A percentile compares a stretch with the other conserved stretches of the same genome.
phyloP scores from a whole-genome alignment of 2,797 vertebrate genomes.

The Ficedula albicollis region DNA sequence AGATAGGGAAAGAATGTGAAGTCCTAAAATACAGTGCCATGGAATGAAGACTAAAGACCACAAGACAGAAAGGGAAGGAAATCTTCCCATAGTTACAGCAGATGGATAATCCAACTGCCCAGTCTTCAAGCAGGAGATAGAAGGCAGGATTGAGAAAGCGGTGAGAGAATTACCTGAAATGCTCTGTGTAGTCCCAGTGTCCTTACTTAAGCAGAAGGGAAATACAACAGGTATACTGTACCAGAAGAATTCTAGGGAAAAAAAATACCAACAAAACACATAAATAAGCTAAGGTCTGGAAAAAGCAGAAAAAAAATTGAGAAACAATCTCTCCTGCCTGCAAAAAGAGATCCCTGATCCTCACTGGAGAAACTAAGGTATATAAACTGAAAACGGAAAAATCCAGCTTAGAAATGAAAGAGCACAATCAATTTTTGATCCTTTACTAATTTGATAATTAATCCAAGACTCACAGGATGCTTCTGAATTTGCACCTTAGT shows the following conservation, averaged over 20 bases:
- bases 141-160: not conserved
- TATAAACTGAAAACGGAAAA: not conserved
- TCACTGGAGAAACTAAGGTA: not conserved
- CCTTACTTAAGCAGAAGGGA: not conserved
- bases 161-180: not conserved
- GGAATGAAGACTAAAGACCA: not conserved
- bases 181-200: not conserved
- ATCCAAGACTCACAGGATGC: not conserved
- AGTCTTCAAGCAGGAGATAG: not conserved
- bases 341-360: not conserved
- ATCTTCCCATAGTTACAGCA: rapidly evolving
- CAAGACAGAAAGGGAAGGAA: not conserved
- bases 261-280: not conserved
- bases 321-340: not conserved
- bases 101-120: not conserved
- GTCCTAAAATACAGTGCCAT: not conserved
- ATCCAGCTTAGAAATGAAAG: not conserved
- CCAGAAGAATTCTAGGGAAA: not conserved
- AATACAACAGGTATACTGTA: not conserved
- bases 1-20: not conserved
- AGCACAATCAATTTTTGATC: not conserved
- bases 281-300: not conserved
- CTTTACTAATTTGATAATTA: not conserved
- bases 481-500: not conserved
- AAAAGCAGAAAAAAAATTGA: not conserved